Base-by-base conservation (phyloP, 2,888 invertebrate genomes). In the Epinotia ramella region DNA sequence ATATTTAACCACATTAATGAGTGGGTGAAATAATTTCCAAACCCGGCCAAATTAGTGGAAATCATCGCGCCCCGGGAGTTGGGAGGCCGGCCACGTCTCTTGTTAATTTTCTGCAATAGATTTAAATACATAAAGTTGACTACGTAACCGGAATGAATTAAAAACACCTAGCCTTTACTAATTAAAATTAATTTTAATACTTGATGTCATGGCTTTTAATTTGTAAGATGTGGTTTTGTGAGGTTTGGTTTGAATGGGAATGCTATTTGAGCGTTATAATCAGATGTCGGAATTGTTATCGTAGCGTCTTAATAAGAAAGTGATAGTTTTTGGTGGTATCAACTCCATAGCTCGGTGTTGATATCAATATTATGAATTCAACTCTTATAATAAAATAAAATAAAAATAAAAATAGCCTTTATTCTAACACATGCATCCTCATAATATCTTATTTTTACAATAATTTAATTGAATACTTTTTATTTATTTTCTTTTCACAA, bases 81-180 rank as follows among this genome's bases (percentile, higher is more conserved):
- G 57, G 71, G n/a, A 81, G 73, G 69, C 80, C 18, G 64, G 78
- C 78, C 89, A 88, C 88, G 89, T 88, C 83, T 81, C 80, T 89
- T 86, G 90, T 88, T 88, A 89, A 89, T 88, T 89, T 88, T 81
- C 82, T 80, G 82, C 84, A 83, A 88, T 86, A 86, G 81, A 87
- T 88, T 89, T 87, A 86, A 90, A 90, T 88, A 85, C 81, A 84
- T 82, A 82, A 84, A 87, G 87, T 86, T 86, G 84, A 84, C 82
- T 79, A 82, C 79, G 77, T 78, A 81, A 80, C 82, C 79, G 76
- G 79, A 67, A 71, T 62, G 56, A 72, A 76, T 72, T 71, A 70
- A 62, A 53, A 72, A 67, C 63, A 69, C 57, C 62, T 74, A 65
- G 59, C 33, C 65, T 7, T 66, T 20, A 40, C 16, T 62, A n/a